Evolutionary conservation across 1,140 invertebrate genomes (phyloP), one percentile per base, ranked within the genome.

Genomic region (Hestina assimilis): DNA sequence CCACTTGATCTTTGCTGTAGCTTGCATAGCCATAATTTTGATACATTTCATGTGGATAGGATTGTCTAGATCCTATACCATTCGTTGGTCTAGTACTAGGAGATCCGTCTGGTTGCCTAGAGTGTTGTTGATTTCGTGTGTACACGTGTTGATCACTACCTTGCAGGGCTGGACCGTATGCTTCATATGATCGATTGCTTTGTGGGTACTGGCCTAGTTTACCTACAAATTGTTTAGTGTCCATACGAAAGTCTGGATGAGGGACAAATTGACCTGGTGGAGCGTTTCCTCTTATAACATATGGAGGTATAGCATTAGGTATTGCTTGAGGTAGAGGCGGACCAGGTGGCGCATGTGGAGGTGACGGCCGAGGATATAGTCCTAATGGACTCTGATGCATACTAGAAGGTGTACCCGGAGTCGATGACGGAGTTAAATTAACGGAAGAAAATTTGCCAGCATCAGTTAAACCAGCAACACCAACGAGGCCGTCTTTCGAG

Each of bases 351-450:
- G 63, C 92, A 89, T 42, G 92, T 0, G 92, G 93, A 0, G 91
- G 91, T 9, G 91, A 91, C 1, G 90, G 92, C 38, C 92, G 80
- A 0, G 92, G 89, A 69, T 93, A 92, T 21, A 92, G 89, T 29
- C 90, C 87, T 6, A 91, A 68, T 15, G 90, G 80, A 73, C 90
- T 87, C 50, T 85, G 69, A 78, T 92, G 92, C 59, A 91, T 90
- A 54, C 82, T 84, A 1, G 90, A 91, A 0, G 92, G 91, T 1
- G 92, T 92, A 3, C 91, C 91, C 0, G 92, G 92, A 5, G 92
- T 92, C 0, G 92, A 92, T 0, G 92, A 92, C 0, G 92, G 92
- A 1, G 93, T 93, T 1, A 93, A 70, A 62, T 90, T 92, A 15
- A 92, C 90, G 8, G 91, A 90, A 0, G 92, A 90, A 42, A 90